These are phyloP conservation scores for Epizoanthus stellaris DNA, from an alignment of 92 coral and sea anemone species.

Conservation along the genomic window DNA sequence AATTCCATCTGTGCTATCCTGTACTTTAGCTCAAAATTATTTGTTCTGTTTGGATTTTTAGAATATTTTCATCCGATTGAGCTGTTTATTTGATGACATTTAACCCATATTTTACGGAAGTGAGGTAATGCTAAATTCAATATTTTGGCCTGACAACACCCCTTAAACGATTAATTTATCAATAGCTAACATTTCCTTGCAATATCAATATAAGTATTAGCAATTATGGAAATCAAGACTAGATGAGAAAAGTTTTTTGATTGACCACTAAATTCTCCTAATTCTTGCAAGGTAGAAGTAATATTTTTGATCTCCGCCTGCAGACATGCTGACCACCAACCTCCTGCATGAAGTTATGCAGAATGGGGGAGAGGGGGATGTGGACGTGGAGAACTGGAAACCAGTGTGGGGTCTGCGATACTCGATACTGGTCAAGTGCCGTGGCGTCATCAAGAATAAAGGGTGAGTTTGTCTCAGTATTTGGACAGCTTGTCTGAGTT, in stretches of 20 bases:
- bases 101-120: no score
- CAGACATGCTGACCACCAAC: constrained; percentile 86
- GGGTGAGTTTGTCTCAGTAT: constrained; percentile 64
- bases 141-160: no score
- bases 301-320: neutral
- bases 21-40: no score
- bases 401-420: constrained; percentile 92
- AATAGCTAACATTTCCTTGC: neutral
- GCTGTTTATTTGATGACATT: no score
- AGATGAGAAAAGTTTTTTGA: no score
- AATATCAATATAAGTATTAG: no score
- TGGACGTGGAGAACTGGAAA: constrained; percentile 77
- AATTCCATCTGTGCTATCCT: no score
- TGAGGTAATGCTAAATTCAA: no score
- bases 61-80: no score
- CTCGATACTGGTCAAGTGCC: constrained; percentile 93
- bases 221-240: no score
- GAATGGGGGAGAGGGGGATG: constrained; percentile 61
- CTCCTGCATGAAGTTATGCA: constrained; percentile 70
- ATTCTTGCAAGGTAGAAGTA: neutral
- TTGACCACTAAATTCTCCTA: no score
- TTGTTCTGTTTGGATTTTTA: no score
- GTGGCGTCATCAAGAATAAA: constrained; percentile 95
- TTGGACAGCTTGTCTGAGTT: neutral
- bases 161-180: neutral